Percentiles rank a stretch among this genome's conserved stretches.
Conservation (phyloP, 30 jellyfish, hydroid and myxozoan genomes). For the Chrysaora quinquecirrha region DNA sequence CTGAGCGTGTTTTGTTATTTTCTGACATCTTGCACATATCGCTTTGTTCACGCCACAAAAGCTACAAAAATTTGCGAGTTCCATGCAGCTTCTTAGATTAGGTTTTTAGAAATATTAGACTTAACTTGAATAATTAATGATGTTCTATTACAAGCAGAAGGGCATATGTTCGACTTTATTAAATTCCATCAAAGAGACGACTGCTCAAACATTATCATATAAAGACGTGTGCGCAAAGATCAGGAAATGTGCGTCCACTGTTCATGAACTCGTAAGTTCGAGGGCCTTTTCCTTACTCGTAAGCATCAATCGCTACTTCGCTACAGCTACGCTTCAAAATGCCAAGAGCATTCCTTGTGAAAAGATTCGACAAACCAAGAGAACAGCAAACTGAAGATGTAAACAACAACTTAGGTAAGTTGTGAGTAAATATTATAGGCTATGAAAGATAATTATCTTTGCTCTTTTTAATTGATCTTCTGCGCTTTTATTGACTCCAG, state of each 20-base stretch:
- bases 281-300: slow-evolving; percentile 77
- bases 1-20: slow-evolving; percentile 56
- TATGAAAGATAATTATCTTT: no score
- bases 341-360: slow-evolving; percentile 67
- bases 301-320: not conserved
- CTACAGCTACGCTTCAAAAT: not conserved
- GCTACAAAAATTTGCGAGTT: slow-evolving; percentile 50
- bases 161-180: slow-evolving; percentile 74
- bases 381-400: slow-evolving; percentile 21
- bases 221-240: slow-evolving; percentile 69
- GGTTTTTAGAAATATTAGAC: slow-evolving; percentile 73
- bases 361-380: slow-evolving; percentile 39
- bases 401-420: not conserved
- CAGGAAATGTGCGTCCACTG: slow-evolving; percentile 74
- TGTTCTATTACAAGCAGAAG: slow-evolving; percentile 71
- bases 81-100: slow-evolving; percentile 75
- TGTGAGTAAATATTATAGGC: no score
- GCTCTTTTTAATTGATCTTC: no score
- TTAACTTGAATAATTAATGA: slow-evolving; percentile 61
- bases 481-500: no score
- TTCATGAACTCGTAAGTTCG: slow-evolving; percentile 24
- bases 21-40: slow-evolving; percentile 56
- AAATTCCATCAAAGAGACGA: slow-evolving; percentile 71
- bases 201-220: slow-evolving; percentile 67
- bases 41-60: slow-evolving; percentile 47